Conservation (phyloP, 2,797 vertebrate genomes). For the Limosa lapponica region DNA sequence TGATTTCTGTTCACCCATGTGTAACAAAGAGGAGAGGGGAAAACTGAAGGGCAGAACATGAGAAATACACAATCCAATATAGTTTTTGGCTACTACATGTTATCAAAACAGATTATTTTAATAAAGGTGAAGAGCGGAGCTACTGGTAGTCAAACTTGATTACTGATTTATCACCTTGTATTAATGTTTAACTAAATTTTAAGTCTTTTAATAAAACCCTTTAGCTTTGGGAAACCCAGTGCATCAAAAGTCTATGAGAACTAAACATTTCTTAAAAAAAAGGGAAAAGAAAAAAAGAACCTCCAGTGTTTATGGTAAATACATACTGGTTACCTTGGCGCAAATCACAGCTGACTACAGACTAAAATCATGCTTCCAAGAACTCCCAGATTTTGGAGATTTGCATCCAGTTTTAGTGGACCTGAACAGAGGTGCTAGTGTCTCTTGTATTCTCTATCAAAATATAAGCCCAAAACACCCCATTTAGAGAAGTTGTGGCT, state of each 20-base stretch:
- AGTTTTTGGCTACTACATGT: not conserved
- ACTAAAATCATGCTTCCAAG: not conserved
- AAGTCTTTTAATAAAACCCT: not conserved
- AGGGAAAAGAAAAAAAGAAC: rapidly evolving
- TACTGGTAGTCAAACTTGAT: not conserved
- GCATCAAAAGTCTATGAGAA: not conserved
- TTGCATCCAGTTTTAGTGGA: not conserved
- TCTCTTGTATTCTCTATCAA: not conserved
- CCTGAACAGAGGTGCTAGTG: not conserved
- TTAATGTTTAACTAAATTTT: not conserved
- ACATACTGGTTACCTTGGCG: not conserved
- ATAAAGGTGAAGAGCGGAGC: not conserved
- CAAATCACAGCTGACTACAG: not conserved
- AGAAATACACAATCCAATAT: not conserved
- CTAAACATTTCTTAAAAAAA: not conserved
- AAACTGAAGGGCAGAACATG: not conserved
- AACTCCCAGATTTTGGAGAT: not conserved
- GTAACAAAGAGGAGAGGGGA: not conserved
- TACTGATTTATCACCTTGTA: not conserved
- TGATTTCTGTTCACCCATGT: not conserved
- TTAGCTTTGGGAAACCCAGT: not conserved
- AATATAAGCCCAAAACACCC: not conserved
- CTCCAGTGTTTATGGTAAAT: not conserved
- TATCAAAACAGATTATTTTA: not conserved
- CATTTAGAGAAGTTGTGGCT: not conserved